A percentile compares a stretch with the other conserved stretches of the same genome.
Conservation (phyloP, 2,888 invertebrate species). For the Lasioglossum morio region DNA sequence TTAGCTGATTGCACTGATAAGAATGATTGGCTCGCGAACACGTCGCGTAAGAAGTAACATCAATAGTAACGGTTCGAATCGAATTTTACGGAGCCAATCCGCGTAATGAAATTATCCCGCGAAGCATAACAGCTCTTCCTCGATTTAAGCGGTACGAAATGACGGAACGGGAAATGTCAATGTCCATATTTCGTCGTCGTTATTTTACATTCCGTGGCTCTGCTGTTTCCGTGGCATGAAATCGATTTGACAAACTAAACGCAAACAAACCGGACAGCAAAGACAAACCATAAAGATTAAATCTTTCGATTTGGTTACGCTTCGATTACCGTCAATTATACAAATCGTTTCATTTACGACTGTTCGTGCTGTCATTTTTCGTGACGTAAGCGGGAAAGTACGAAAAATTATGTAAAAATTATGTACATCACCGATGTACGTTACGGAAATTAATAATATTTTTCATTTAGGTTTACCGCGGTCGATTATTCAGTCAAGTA, state of each 20-base stretch:
- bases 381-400: not conserved
- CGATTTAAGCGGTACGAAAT: not conserved
- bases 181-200: constrained; percentile 29
- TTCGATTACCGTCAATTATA: constrained; percentile 13
- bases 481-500: not conserved
- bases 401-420: too few relatives aligned
- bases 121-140: not conserved
- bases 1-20: not conserved
- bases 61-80: not conserved
- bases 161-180: constrained; percentile 34
- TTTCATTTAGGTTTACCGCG: not conserved
- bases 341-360: not conserved
- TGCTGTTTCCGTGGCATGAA: constrained; percentile 16
- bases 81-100: not conserved
- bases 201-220: not conserved
- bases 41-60: not conserved
- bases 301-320: constrained; percentile 17
- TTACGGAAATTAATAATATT: not conserved
- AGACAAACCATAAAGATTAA: constrained; percentile 13
- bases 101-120: not conserved
- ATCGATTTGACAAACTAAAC: constrained; percentile 19
- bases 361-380: not conserved
- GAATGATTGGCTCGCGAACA: not conserved
- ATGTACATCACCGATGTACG: not conserved
- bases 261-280: not conserved